A percentile compares a stretch with the other conserved stretches of the same genome.
These are phyloP conservation scores for Sprattus sprattus DNA, from an alignment of 2,113 vertebrate species.

Conservation along the genomic window DNA sequence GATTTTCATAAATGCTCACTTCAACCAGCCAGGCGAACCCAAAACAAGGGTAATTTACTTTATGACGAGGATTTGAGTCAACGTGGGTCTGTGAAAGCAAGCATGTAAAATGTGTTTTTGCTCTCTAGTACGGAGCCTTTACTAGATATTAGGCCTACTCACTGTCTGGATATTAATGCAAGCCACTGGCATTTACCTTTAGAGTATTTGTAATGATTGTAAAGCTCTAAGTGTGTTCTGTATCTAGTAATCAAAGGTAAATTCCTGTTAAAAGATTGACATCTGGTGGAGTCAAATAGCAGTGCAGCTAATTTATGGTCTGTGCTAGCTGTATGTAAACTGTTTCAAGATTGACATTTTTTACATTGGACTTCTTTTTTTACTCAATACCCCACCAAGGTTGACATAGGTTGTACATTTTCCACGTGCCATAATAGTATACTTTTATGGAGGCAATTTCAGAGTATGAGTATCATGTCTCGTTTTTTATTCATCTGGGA, in stretches of 20 bases:
- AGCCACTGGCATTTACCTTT: no score
- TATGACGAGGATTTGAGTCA: neutral
- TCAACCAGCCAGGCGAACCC: neutral
- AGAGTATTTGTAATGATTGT: neutral
- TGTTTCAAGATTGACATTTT: neutral
- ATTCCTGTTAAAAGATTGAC: constrained; percentile 4
- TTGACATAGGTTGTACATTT: no score
- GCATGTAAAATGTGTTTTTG: neutral
- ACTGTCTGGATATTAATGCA: neutral
- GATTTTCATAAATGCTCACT: neutral
- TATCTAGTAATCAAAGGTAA: neutral
- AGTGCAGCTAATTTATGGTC: neutral
- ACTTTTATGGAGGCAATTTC: neutral
- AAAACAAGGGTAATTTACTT: neutral
- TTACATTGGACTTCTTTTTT: neutral
- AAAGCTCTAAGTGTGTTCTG: neutral
- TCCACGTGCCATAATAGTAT: no score
- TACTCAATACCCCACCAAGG: no score
- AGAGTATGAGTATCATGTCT: neutral
- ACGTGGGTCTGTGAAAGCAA: neutral
- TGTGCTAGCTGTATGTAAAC: neutral
- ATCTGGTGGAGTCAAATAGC: neutral
- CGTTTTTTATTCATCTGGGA: no score
- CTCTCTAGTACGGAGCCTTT: neutral
- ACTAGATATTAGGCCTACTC: neutral